phyloP scores from a whole-genome alignment of 2,113 vertebrate species.

The Cromileptes altivelis region DNA sequence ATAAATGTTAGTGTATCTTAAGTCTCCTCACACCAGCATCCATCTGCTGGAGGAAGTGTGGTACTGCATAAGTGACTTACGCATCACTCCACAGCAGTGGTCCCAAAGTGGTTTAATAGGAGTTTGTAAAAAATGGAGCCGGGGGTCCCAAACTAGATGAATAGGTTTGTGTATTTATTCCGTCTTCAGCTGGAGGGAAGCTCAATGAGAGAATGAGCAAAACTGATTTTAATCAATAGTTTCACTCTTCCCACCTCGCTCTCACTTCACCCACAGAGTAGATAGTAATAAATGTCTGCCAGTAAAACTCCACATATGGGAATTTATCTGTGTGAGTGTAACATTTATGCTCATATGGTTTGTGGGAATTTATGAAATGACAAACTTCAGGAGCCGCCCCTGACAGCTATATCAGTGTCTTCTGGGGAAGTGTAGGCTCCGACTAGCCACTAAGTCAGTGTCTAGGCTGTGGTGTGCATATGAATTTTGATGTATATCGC shows the following conservation, averaged over 20 bases:
- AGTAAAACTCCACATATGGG: constrained; percentile 46
- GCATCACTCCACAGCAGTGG: no score
- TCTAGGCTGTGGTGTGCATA: neutral
- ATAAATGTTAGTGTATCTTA: neutral
- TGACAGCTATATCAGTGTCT: neutral
- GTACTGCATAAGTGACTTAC: neutral
- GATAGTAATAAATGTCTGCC: constrained; percentile 18
- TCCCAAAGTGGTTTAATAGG: neutral
- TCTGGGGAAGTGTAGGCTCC: constrained; percentile 22
- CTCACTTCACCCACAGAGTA: constrained; percentile 42
- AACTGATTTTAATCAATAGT: constrained; percentile 19
- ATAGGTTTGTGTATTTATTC: neutral
- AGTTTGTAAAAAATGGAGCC: neutral
- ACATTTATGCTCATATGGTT: neutral
- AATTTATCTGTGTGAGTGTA: constrained; percentile 7
- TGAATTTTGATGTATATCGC: constrained; percentile 28
- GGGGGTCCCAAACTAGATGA: neutral
- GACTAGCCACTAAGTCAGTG: neutral
- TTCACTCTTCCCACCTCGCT: constrained; percentile 45
- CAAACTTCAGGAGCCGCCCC: neutral
- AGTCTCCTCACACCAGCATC: neutral
- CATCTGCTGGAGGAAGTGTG: constrained; percentile 15
- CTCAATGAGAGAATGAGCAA: neutral
- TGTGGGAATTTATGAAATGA: constrained; percentile 42
- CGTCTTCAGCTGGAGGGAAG: neutral